Evolutionary conservation across 1,140 invertebrate genomes (phyloP), one percentile per base, ranked within the genome.

Genomic region (Drosophila kepulauana): DNA sequence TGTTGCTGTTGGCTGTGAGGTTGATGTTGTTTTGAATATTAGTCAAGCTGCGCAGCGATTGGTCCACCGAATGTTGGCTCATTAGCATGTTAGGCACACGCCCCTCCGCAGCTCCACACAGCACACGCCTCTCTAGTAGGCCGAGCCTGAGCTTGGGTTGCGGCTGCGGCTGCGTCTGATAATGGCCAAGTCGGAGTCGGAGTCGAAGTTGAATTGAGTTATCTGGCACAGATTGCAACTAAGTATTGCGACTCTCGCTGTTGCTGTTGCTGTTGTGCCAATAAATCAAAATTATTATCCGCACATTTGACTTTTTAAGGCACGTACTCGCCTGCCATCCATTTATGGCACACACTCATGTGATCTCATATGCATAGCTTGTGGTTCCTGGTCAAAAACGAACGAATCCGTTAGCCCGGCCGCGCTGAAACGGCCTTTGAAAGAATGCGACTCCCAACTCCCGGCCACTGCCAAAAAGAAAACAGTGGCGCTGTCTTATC

Each of bases 241-340:
- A 56, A 69, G 64, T 61, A 45, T 66, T 35, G 51, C 20, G 63
- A 52, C 25, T 70, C 20, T 38, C 2, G 35, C 35, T 20, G 58
- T 62, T 59, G 61, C 35, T 20, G 58, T 62, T 59, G 61, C 20
- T 41, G 35, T 52, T 76, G 6, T 63, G 67, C 77, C 85, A 87
- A 87, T 87, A 87, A 87, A 87, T 87, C 84, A 87, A 87, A 88
- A 87, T 87, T 87, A 87, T 87, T 87, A 87, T 87, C 84, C 84
- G 72, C 85, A 81, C 84, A 84, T 87, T 87, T 78, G 84, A 71
- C 84, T 88, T 62, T 88, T 82, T 80, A 87, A 88, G 84, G 82
- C 79, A 78, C 62, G 79, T 79, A 78, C 85, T 8, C 46, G 7
- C 78, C 68, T 75, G 81, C 65, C 58, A 80, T 41, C 85, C 84